Conservation (phyloP, 2,113 vertebrate genomes). For the Anas platyrhynchos region DNA sequence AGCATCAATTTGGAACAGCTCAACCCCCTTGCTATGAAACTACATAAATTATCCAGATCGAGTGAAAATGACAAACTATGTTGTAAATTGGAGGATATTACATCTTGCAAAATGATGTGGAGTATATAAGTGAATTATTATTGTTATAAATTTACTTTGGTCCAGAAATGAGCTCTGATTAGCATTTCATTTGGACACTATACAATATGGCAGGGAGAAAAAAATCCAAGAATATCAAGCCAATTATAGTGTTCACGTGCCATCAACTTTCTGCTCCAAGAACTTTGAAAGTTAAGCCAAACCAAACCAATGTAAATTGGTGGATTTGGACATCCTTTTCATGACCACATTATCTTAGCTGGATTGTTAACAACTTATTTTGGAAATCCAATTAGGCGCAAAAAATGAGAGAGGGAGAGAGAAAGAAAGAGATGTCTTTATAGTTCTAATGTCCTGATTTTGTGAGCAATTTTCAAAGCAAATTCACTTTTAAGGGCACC, state of each 20-base stretch:
- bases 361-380: slow-evolving; percentile 87
- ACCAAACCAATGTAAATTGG: slow-evolving; percentile 89
- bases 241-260: slow-evolving; percentile 87
- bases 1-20: slow-evolving; percentile 39
- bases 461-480: slow-evolving; percentile 60
- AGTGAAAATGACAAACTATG: slow-evolving; percentile 60
- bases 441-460: slow-evolving; percentile 51
- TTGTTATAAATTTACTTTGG: slow-evolving; percentile 69
- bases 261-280: slow-evolving; percentile 85
- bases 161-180: slow-evolving; percentile 75
- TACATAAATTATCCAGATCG: slow-evolving; percentile 35
- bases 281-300: slow-evolving; percentile 88
- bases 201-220: slow-evolving; percentile 80
- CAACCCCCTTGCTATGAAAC: not conserved
- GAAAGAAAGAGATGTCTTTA: slow-evolving; percentile 32
- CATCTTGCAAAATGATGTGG: slow-evolving; percentile 60
- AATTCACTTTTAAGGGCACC: slow-evolving; percentile 72
- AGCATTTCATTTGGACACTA: slow-evolving; percentile 74
- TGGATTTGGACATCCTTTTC: slow-evolving; percentile 88
- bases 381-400: slow-evolving; percentile 83
- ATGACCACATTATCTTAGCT: slow-evolving; percentile 87
- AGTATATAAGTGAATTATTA: slow-evolving; percentile 50
- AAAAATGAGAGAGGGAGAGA: not conserved
- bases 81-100: slow-evolving; percentile 51
- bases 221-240: slow-evolving; percentile 81